Conservation (phyloP, 2,113 vertebrate species). For the Eulemur rufifrons region DNA sequence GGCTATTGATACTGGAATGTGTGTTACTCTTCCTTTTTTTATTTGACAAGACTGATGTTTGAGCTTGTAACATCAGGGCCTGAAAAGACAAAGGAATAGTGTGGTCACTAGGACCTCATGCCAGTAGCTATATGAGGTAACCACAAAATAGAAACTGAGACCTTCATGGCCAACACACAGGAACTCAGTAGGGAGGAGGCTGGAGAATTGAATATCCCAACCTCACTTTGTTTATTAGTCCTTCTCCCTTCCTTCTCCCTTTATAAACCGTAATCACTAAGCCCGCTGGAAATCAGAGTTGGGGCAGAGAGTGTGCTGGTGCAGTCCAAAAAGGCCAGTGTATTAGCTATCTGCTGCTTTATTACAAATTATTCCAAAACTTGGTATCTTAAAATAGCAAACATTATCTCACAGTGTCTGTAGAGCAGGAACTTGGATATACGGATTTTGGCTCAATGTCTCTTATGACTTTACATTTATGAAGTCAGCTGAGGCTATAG, state of each 20-base stretch:
- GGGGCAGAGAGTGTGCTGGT: neutral
- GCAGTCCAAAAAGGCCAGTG: neutral
- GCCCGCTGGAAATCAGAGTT: neutral
- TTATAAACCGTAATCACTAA: neutral
- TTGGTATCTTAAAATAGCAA: neutral
- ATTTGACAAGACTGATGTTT: neutral
- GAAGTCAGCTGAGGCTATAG: neutral
- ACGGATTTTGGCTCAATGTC: neutral
- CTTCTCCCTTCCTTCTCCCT: neutral
- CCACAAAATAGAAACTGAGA: neutral
- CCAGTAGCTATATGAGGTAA: no score
- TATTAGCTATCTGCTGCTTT: neutral
- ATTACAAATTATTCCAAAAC: neutral
- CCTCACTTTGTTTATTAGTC: neutral
- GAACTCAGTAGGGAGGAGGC: neutral
- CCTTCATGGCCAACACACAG: neutral
- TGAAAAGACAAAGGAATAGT: neutral
- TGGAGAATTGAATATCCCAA: no score
- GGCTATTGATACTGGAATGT: neutral
- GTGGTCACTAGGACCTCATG: no score
- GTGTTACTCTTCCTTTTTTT: neutral
- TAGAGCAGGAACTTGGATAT: neutral
- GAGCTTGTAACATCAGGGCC: neutral
- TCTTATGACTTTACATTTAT: neutral
- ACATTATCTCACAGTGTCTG: neutral